Percentiles rank a stretch among this genome's conserved stretches.
These are phyloP conservation scores for Alosa sapidissima DNA, from an alignment of 2,797 vertebrate genomes.

Conservation along the genomic window DNA sequence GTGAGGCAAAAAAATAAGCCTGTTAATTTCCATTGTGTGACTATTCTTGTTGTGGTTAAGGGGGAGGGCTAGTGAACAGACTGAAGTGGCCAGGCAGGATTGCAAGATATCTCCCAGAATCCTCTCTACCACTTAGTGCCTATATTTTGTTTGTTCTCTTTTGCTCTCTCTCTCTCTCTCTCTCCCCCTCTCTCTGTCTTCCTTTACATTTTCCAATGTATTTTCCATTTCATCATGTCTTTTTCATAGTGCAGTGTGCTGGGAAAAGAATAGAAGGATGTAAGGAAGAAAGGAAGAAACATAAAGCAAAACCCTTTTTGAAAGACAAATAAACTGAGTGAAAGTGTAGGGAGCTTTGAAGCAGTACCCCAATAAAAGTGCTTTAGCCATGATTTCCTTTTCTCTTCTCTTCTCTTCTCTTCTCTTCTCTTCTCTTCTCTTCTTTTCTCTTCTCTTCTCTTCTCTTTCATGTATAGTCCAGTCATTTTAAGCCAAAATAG, in stretches of 20 bases:
- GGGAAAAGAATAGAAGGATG: conserved; percentile 34
- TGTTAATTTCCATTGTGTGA: conserved; percentile 76
- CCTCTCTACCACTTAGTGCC: conserved; percentile 58
- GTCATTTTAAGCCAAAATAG: too few relatives aligned
- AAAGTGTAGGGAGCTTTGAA: conserved; percentile 63
- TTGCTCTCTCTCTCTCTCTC: neutral
- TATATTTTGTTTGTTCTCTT: conserved; percentile 41
- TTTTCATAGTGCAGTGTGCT: conserved; percentile 41
- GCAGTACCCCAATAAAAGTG: conserved; percentile 56
- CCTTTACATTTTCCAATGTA: conserved; percentile 44
- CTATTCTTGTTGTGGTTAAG: conserved; percentile 28
- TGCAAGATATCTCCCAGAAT: conserved; percentile 71
- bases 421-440: conserved; percentile 57
- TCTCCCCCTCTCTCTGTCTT: neutral
- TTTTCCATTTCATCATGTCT: conserved; percentile 47
- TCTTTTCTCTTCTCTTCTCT: conserved; percentile 49
- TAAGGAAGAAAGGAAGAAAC: conserved; percentile 41
- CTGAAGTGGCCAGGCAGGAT: conserved; percentile 76
- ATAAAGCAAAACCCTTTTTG: conserved; percentile 47
- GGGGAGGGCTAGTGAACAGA: conserved; percentile 50
- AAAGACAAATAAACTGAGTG: conserved; percentile 48
- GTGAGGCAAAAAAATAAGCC: conserved; percentile 75
- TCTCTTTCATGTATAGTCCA: conserved; percentile 43
- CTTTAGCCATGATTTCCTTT: conserved; percentile 62
- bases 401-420: conserved; percentile 46